Conservation (phyloP, 2,888 invertebrate genomes). For the Osmoderma eremita region DNA sequence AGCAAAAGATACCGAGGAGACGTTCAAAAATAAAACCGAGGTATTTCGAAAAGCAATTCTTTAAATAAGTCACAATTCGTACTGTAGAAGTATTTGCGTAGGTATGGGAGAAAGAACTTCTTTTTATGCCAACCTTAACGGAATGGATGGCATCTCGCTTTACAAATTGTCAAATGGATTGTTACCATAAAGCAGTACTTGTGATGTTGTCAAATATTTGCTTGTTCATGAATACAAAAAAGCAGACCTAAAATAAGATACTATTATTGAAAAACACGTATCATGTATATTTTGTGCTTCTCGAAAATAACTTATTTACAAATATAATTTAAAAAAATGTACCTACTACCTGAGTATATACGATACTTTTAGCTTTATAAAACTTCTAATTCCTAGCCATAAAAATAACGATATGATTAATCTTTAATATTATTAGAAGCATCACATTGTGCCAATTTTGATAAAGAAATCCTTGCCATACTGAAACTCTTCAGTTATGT, state of each 20-base stretch:
- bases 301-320: not conserved
- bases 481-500: not conserved
- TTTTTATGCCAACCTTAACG: not conserved
- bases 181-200: too few relatives aligned
- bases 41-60: slow-evolving; percentile 17
- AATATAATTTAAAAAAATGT: slow-evolving; percentile 1
- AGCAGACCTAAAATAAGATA: too few relatives aligned
- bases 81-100: slow-evolving; percentile 16
- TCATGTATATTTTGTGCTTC: too few relatives aligned
- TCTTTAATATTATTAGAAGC: slow-evolving; percentile 22
- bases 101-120: not conserved
- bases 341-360: not conserved
- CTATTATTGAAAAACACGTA: too few relatives aligned
- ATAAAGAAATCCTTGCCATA: not conserved
- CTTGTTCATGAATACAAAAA: too few relatives aligned
- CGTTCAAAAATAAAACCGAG: slow-evolving; percentile 6
- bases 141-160: too few relatives aligned
- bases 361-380: not conserved
- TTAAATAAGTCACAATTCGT: slow-evolving; percentile 24
- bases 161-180: too few relatives aligned
- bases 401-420: slow-evolving; percentile 32
- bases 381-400: not conserved
- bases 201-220: too few relatives aligned
- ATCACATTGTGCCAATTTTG: slow-evolving; percentile 2
- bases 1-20: not conserved